Conservation (phyloP, 2,113 vertebrate species). For the Diadophis punctatus region DNA sequence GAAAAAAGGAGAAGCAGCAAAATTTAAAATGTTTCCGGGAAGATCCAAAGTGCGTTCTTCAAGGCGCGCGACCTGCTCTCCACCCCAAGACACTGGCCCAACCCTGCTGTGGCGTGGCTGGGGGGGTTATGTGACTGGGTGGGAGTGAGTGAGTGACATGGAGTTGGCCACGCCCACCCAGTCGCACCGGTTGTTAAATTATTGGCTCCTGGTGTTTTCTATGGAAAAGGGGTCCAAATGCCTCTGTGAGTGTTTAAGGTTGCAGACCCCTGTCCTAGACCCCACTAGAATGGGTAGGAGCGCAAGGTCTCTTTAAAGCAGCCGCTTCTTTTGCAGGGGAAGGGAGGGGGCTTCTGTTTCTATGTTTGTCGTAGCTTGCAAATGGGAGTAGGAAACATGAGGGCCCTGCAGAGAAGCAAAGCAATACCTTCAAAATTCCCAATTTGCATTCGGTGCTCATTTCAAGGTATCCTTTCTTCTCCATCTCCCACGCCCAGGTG, state of each 20-base stretch:
- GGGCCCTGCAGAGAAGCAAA: background rate
- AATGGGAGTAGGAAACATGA: too few species aligned
- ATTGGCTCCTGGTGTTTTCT: too few species aligned
- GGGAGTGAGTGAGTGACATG: too few species aligned
- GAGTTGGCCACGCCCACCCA: too few species aligned
- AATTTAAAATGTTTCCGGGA: background rate
- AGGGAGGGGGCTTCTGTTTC: background rate
- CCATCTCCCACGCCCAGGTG: conserved; percentile 98
- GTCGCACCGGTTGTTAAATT: too few species aligned
- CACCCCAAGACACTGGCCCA: too few species aligned
- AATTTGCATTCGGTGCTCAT: conserved; percentile 95
- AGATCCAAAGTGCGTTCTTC: background rate
- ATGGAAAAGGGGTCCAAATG: too few species aligned
- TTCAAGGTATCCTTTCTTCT: conserved; percentile 94
- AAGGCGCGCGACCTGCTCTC: too few species aligned
- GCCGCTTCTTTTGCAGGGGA: background rate
- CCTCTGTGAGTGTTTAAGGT: too few species aligned
- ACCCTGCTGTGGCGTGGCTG: too few species aligned
- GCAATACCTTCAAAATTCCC: conserved; percentile 88
- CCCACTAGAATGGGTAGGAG: background rate
- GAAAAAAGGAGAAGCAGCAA: background rate
- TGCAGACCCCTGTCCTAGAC: too few species aligned
- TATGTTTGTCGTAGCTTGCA: background rate
- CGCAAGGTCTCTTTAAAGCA: background rate
- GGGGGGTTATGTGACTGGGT: too few species aligned